Evolutionary conservation across 2,113 vertebrate genomes (phyloP), one percentile per base, ranked within the genome.

Genomic region (Corynorhinus townsendii): DNA sequence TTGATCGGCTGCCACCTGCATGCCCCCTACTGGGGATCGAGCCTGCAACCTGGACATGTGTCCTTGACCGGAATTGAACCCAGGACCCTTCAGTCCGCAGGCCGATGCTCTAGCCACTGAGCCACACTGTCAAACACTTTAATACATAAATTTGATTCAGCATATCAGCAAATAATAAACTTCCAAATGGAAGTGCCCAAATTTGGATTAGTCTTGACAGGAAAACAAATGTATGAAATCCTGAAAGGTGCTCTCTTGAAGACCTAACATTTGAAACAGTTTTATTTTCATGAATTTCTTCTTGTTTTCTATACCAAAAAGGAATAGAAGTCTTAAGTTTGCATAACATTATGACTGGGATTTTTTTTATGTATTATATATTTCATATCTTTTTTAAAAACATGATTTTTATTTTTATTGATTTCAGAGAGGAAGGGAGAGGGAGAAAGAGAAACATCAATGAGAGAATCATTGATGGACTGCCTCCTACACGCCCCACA

Each of bases 281-380:
- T 45, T 56, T 85, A 68, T 81, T 92, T 84, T 93, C 69, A 64
- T 52, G 33, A 89, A 54, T 89, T 73, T 85, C 11, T 56, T 89
- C 64, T 86, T 79, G 14, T 91, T 96, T 93, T 94, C 49, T 84
- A 1, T 79, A 43, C 20, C 22, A 59, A 30, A 11, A n/a, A 64
- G 79, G 62, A 83, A 64, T 91, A 76, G 93, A 96, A 85, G 43
- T 45, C n/a, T 87, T 91, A 95, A 54, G 52, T 64, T 88, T 66
- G 30, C 30, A 26, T 84, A 79, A 80, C 14, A 49, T 69, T 69
- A 14, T 81, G 59, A 75, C 40, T 62, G n/a, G 14, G 20, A 52
- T 86, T 86, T 83, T 11, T 76, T 79, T 90, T 45, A 85, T 73
- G 22, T 59, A 28, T 75, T 76, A 8, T 12, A 66, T 47, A 62